Evolutionary conservation across 1,140 invertebrate genomes (phyloP).

Genomic region (Aphelenchoides avenae): DNA sequence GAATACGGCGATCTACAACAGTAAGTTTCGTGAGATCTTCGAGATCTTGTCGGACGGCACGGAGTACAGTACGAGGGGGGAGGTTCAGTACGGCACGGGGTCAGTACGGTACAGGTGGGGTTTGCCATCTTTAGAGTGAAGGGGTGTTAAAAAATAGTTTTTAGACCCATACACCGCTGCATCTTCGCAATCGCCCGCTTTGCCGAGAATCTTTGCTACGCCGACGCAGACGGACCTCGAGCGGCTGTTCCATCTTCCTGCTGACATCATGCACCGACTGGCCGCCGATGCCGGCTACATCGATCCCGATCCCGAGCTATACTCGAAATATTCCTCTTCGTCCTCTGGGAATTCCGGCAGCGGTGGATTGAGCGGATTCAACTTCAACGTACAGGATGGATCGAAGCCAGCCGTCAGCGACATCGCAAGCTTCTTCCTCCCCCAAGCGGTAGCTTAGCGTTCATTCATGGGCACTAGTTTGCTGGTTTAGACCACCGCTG

Average conservation of each 20-base stretch:
- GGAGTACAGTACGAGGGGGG: no score
- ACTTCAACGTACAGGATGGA: neutral
- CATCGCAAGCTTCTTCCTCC: slow-evolving; percentile 16
- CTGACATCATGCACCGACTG: slow-evolving; percentile 33
- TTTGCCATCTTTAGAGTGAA: no score
- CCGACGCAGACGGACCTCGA: slow-evolving; percentile 29
- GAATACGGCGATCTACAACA: neutral
- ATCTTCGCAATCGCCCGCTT: slow-evolving; percentile 6
- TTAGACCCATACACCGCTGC: no score
- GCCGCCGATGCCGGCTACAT: slow-evolving; percentile 32
- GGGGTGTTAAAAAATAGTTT: no score
- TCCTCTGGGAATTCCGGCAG: neutral
- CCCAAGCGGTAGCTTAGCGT: slow-evolving; percentile 6
- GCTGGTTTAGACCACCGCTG: neutral
- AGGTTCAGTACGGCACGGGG: no score
- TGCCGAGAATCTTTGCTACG: slow-evolving; percentile 20
- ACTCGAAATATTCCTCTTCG: slow-evolving; percentile 8
- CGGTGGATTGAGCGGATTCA: neutral
- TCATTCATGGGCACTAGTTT: neutral
- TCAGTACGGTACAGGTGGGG: no score
- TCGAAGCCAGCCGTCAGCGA: neutral
- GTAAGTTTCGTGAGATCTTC: no score
- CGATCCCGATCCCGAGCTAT: slow-evolving; percentile 5
- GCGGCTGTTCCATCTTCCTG: slow-evolving; percentile 34
- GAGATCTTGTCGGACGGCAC: no score